phyloP scores from a whole-genome alignment of 2,797 vertebrate species.

The Acomys russatus region DNA sequence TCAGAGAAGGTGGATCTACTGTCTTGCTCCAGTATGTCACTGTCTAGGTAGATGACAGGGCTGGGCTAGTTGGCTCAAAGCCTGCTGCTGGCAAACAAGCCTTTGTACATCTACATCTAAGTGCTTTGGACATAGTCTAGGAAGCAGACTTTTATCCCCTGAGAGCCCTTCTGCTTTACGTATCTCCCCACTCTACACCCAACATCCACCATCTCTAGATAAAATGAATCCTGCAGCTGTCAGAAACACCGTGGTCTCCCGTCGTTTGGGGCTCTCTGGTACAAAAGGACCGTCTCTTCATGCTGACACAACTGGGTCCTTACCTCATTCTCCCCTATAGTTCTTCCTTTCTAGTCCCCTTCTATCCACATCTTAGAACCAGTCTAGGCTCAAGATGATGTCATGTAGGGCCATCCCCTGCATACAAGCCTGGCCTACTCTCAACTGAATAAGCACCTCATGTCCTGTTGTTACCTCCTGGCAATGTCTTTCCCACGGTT shows the following conservation, averaged over 20 bases:
- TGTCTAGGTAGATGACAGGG: too few relatives aligned
- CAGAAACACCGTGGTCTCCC: neutral
- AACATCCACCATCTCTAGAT: neutral
- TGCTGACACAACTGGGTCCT: too few relatives aligned
- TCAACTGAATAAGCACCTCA: rapidly evolving
- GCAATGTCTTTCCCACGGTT: neutral
- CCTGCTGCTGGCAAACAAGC: neutral
- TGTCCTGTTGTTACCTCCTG: conserved; percentile 25
- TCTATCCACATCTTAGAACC: neutral
- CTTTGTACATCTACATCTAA: too few relatives aligned
- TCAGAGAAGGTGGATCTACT: neutral
- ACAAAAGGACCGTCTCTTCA: rapidly evolving
- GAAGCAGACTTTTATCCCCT: neutral
- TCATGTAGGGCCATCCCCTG: too few relatives aligned
- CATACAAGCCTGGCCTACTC: rapidly evolving
- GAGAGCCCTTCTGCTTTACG: neutral
- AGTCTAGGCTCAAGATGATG: rapidly evolving
- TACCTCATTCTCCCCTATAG: too few relatives aligned
- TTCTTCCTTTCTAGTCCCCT: rapidly evolving
- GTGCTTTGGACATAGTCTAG: neutral
- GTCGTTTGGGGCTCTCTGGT: too few relatives aligned
- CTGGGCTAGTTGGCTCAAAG: neutral
- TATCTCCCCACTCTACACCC: rapidly evolving
- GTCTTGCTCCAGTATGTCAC: too few relatives aligned
- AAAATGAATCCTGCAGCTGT: neutral